Evolutionary conservation across 2,113 vertebrate species (phyloP).

Genomic region (Syngnathus scovelli): DNA sequence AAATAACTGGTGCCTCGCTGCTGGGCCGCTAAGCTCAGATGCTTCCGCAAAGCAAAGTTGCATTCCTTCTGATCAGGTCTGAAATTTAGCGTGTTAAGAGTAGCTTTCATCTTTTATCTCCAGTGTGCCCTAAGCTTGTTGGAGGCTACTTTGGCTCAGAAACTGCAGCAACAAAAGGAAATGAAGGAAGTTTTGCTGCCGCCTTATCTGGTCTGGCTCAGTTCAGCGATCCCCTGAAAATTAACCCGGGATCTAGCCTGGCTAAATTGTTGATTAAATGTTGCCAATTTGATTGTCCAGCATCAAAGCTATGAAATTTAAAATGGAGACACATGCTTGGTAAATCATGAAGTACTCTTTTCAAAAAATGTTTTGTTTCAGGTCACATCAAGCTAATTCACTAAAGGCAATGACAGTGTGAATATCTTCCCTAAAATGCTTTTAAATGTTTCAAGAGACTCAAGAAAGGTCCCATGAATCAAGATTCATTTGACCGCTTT

Average conservation of each 20-base stretch:
- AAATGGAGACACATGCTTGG: conserved; percentile 13
- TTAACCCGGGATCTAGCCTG: conserved; percentile 56
- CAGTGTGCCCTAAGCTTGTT: conserved; percentile 55
- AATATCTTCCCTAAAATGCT: conserved; percentile 30
- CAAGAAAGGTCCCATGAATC: conserved; percentile 36
- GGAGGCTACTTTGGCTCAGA: conserved; percentile 48
- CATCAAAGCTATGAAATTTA: conserved; percentile 26
- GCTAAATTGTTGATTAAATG: conserved; percentile 39
- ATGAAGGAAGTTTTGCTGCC: conserved; percentile 70
- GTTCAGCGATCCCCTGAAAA: conserved; percentile 64
- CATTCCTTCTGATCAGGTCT: conserved; percentile 68
- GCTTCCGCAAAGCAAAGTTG: conserved; percentile 52
- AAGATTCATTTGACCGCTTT: conserved; percentile 37
- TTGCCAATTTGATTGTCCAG: conserved; percentile 33
- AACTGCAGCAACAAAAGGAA: conserved; percentile 71
- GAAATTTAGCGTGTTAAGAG: conserved; percentile 59
- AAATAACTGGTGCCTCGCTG: conserved; percentile 39
- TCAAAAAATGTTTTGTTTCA: neutral
- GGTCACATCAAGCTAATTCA: conserved; percentile 27
- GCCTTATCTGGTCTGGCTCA: conserved; percentile 67
- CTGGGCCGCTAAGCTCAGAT: conserved; percentile 51
- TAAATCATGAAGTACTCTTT: neutral
- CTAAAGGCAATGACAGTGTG: conserved; percentile 37
- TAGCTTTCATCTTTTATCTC: conserved; percentile 70
- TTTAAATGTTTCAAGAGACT: conserved; percentile 41